Percentiles rank a stretch among this genome's conserved stretches.
Evolutionary conservation across 2,113 vertebrate species (phyloP).

Genomic region (Sardina pilchardus): DNA sequence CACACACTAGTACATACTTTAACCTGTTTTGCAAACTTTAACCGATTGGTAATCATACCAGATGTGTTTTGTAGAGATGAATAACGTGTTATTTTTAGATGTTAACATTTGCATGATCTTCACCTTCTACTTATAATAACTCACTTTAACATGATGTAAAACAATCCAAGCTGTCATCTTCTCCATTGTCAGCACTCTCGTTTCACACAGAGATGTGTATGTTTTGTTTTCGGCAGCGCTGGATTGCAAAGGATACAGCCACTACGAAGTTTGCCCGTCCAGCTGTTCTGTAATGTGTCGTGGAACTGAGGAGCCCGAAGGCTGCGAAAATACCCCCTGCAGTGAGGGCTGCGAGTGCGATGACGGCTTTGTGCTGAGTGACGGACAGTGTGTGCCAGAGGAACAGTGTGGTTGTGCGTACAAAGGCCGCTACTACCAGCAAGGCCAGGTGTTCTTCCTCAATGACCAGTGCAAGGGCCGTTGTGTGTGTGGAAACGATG

Average conservation of each 20-base stretch:
- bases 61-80: too few species aligned
- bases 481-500: constrained; percentile 50
- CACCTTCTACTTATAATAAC: too few species aligned
- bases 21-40: too few species aligned
- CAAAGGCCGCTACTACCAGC: constrained; percentile 46
- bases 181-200: neutral
- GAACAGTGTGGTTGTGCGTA: constrained; percentile 56
- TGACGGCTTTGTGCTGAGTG: constrained; percentile 47
- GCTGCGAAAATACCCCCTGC: constrained; percentile 35
- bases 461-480: constrained; percentile 41
- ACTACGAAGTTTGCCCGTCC: constrained; percentile 34
- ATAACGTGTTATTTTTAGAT: too few species aligned
- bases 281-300: constrained; percentile 34
- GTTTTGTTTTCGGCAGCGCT: constrained; percentile 38
- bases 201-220: neutral
- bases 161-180: neutral
- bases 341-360: constrained; percentile 55
- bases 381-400: constrained; percentile 50
- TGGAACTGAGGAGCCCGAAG: neutral
- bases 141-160: neutral
- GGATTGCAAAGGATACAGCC: constrained; percentile 39
- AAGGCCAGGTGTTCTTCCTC: constrained; percentile 54
- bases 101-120: too few species aligned
- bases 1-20: too few species aligned
- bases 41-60: too few species aligned